Base-by-base conservation (phyloP, 2,888 invertebrate genomes). In the Acronicta leporina region DNA sequence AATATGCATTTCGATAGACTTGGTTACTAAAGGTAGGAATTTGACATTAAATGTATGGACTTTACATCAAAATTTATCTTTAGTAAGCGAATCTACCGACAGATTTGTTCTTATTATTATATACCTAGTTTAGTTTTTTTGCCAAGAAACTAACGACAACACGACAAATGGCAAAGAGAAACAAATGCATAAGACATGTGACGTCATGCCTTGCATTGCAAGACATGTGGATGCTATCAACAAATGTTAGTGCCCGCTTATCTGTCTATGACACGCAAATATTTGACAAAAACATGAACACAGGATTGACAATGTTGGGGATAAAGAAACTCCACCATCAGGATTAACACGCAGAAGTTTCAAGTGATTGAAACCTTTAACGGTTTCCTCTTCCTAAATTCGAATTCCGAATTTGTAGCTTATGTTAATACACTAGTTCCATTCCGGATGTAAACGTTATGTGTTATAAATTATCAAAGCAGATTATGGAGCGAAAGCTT, bases 241-340 rank as follows among this genome's bases (percentile, higher is more conserved):
- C 52, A 35, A 16, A 57, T 56, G 76, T 78, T 67, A 73, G 61
- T 63, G 76, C 14, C 61, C 78, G 58, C 67, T 78, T 78, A 76
- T 75, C 76, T 63, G 48, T 35, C 56, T 62, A 47, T 46, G 49
- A n/a, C 41, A 48, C 8, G 63, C 55, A 79, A 79, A 73, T 77
- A 76, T 77, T 77, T 79, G 53, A 44, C 52, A 63, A 46, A 58
- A 60, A 61, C 52, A 58, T 53, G 38, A 48, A 56, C 59, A 52
- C 27, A 33, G 35, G 16, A 46, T 25, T 54, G 45, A 45, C 55
- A 45, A 53, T 46, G 46, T 73, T 47, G 33, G 10, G 35, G 61
- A 61, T 49, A 7, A 73, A 62, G n/a, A 20, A 20, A 13, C 9
- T 35, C n/a, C 47, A 54, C 41, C 33, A 47, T 35, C 43, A 47